Base-by-base conservation (phyloP, 2,888 invertebrate genomes). In the Sinopyrophorus schimmeli region DNA sequence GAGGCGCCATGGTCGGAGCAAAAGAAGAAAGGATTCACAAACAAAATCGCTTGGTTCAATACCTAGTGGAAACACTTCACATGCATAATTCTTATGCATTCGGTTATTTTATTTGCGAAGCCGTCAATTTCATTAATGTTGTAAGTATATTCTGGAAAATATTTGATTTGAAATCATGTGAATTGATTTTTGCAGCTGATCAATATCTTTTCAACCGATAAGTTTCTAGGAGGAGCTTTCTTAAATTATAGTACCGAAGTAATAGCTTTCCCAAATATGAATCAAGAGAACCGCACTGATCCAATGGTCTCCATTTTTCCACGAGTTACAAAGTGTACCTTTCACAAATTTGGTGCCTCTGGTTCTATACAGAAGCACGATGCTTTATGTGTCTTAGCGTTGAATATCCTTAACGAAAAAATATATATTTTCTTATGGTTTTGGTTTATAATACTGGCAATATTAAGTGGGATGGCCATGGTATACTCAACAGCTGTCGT, bases 401-500 rank as follows among this genome's bases (percentile, higher is more conserved):
- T 92, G 59, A 93, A 93, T 71, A 92, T 93, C 61, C 80, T 93
- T 48, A 93, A 93, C 73, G 93, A 93, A 73, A 93, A 93, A 75
- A 92, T 93, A 64, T 93, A 89, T 77, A 90, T 93, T 65, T 91
- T 93, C 78, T 76, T 93, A 53, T 93, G 93, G 93, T 89, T 83
- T 75, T 93, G 93, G 93, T 88, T 92, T 61, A 89, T 92, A 53
- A 79, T 90, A 44, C 72, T 92, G 48, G 82, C 89, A 0, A 74
- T 84, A 11, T 74, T 92, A 47, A 83, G 87, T n/a, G 89, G 86
- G 1, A 65, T 87, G 56, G 88, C 90, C n/a, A 71, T 92, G 41
- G 73, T 89, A 3, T 92, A 91, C 74, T 89, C 91, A 3, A 81
- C 86, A 50, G 87, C 88, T 12, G 83, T 91, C 27, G 80, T 92